Evolutionary conservation across 2,113 vertebrate genomes (phyloP).

Genomic region (Chaenogobius annularis): DNA sequence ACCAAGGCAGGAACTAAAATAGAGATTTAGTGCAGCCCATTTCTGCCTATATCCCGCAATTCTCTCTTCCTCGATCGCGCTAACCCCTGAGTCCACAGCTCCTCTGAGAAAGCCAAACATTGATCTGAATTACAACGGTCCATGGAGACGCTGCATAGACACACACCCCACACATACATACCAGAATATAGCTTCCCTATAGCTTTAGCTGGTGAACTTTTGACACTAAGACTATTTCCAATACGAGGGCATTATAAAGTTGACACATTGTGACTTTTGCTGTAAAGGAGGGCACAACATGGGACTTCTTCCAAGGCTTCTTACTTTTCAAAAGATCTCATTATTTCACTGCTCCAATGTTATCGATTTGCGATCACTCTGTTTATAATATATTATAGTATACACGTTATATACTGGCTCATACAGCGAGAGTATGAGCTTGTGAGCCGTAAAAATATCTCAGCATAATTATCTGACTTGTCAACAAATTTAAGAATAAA

Average conservation of each 20-base stretch:
- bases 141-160: slow-evolving; percentile 8
- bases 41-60: slow-evolving; percentile 16
- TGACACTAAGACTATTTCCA: slow-evolving; percentile 8
- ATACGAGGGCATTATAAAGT: background rate
- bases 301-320: background rate
- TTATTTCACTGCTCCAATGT: background rate
- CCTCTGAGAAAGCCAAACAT: slow-evolving; percentile 64
- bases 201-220: slow-evolving; percentile 28
- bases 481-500: no score
- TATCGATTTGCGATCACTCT: background rate
- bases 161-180: slow-evolving; percentile 5
- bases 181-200: slow-evolving; percentile 18
- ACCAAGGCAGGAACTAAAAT: slow-evolving; percentile 47
- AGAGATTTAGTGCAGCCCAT: slow-evolving; percentile 64
- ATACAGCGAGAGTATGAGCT: background rate
- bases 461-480: no score
- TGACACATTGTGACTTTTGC: background rate
- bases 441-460: background rate
- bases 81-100: slow-evolving; percentile 49
- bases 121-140: slow-evolving; percentile 63
- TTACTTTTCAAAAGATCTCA: background rate
- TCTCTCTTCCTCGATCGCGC: slow-evolving; percentile 21
- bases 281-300: background rate
- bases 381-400: no score
- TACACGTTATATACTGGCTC: no score